Conservation (phyloP, 2,888 invertebrate species). For the Vesta saturnalis region DNA sequence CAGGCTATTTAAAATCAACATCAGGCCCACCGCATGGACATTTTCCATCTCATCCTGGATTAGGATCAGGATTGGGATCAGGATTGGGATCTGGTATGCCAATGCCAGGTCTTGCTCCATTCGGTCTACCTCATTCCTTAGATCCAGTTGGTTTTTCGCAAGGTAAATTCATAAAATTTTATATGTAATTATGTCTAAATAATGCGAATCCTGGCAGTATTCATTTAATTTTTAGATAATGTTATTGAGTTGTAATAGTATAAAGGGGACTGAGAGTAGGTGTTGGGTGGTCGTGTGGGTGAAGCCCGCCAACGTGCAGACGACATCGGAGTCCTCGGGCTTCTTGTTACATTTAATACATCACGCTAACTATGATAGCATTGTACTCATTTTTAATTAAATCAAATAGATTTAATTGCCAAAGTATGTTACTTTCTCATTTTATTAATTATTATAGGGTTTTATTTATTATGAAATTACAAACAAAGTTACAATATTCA, state of each 20-base stretch:
- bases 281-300: conserved; percentile 29
- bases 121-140: conserved; percentile 56
- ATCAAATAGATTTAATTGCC: not conserved
- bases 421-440: not conserved
- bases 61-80: conserved; percentile 46
- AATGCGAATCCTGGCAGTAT: conserved; percentile 14
- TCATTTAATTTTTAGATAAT: not conserved
- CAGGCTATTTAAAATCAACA: conserved; percentile 55
- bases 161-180: conserved; percentile 53
- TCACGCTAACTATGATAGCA: conserved; percentile 16
- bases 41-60: conserved; percentile 52
- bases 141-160: conserved; percentile 58
- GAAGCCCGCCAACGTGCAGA: conserved; percentile 36
- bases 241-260: conserved; percentile 17
- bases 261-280: conserved; percentile 17
- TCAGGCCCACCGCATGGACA: conserved; percentile 52
- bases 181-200: not conserved
- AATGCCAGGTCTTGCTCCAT: conserved; percentile 54
- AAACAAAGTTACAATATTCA: no score
- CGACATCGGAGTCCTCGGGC: conserved; percentile 30
- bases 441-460: not conserved
- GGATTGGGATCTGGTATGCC: conserved; percentile 52
- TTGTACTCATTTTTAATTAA: not conserved
- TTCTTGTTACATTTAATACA: conserved; percentile 28
- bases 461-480: no score